Conservation (phyloP, 1,140 invertebrate species). For the Orchestia grillus region DNA sequence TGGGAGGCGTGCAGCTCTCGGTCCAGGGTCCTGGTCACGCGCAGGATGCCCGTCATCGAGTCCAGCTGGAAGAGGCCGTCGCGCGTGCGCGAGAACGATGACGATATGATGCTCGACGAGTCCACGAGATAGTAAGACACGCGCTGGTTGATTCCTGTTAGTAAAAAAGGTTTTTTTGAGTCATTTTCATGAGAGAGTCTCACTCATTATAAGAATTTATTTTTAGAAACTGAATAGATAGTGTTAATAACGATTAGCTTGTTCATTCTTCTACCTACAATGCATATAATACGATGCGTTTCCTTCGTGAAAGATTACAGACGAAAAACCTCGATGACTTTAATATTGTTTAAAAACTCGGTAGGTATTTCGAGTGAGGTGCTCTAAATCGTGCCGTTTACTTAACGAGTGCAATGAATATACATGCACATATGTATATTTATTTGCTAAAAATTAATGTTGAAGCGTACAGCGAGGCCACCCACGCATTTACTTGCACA, state of each 20-base stretch:
- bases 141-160: conserved; percentile 82
- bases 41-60: conserved; percentile 84
- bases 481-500: not conserved
- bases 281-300: not conserved
- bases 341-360: not conserved
- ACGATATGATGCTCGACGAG: conserved; percentile 42
- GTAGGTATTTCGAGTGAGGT: not conserved
- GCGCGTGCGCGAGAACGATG: conserved; percentile 69
- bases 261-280: not conserved
- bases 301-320: not conserved
- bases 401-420: too few species aligned
- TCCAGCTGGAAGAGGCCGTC: conserved; percentile 81
- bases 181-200: not conserved
- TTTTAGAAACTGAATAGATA: not conserved
- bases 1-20: conserved; percentile 87
- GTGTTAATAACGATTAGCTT: not conserved
- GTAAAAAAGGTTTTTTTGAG: not conserved
- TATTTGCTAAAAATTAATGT: too few species aligned
- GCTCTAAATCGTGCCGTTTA: not conserved
- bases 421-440: too few species aligned
- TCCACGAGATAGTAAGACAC: conserved; percentile 84
- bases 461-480: not conserved
- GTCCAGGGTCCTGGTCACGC: conserved; percentile 86
- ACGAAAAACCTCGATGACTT: not conserved
- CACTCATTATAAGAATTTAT: not conserved